phyloP scores from a whole-genome alignment of 2,113 vertebrate genomes.

The Rutilus rutilus region DNA sequence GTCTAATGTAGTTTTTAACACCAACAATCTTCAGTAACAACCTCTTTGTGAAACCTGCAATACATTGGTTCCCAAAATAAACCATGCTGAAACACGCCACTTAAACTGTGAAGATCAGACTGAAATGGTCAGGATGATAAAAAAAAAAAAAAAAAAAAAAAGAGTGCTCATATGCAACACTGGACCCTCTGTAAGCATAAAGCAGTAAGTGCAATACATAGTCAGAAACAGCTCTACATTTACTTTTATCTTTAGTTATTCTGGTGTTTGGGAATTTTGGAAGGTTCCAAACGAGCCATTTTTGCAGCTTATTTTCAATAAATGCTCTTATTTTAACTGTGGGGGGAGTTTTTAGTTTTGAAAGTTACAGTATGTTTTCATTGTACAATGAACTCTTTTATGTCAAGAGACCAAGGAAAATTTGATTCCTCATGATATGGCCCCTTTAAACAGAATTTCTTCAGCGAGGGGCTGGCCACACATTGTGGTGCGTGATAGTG shows the following conservation, averaged over 20 bases:
- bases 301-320: neutral
- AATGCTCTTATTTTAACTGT: conserved; percentile 6
- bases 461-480: conserved; percentile 16
- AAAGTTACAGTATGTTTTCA: conserved; percentile 6
- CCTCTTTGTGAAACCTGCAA: neutral
- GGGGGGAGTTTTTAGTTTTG: neutral
- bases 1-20: neutral
- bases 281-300: neutral
- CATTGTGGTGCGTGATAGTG: conserved; percentile 10
- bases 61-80: neutral
- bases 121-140: neutral
- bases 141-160: too few species aligned
- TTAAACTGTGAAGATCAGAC: neutral
- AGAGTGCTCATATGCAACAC: neutral
- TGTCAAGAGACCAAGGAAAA: conserved; percentile 23
- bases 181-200: neutral
- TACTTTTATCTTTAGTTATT: neutral
- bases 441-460: conserved; percentile 20
- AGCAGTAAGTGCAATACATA: neutral
- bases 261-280: neutral
- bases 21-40: neutral
- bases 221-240: neutral
- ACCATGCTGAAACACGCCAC: neutral
- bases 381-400: neutral
- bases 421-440: conserved; percentile 11